Conservation (phyloP, 1,140 invertebrate species). For the Cryptotermes secundus region DNA sequence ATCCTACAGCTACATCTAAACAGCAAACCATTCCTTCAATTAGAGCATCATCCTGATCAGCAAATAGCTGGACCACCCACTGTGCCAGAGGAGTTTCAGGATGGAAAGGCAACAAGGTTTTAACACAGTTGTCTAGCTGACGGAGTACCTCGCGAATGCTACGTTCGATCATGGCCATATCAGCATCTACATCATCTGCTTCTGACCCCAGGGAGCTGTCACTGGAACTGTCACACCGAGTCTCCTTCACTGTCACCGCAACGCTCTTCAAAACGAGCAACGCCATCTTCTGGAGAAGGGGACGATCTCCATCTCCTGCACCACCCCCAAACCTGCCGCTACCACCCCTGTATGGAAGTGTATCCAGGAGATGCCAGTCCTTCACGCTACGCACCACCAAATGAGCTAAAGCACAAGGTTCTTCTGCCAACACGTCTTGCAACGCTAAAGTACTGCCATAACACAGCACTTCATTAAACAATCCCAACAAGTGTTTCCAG, state of each 20-base stretch:
- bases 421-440: constrained; percentile 81
- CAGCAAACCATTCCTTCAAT: constrained; percentile 92
- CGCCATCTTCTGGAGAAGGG: constrained; percentile 80
- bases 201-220: constrained; percentile 74
- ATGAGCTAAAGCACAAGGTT: constrained; percentile 82
- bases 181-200: constrained; percentile 80
- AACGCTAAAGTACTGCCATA: constrained; percentile 85
- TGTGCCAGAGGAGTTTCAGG: constrained; percentile 83
- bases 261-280: constrained; percentile 83
- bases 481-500: constrained; percentile 78
- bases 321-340: constrained; percentile 57
- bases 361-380: constrained; percentile 74
- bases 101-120: constrained; percentile 78
- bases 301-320: constrained; percentile 55
- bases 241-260: constrained; percentile 86
- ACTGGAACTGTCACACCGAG: constrained; percentile 75
- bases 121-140: constrained; percentile 79
- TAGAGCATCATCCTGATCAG: constrained; percentile 86
- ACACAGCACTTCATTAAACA: constrained; percentile 86
- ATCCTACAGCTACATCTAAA: constrained; percentile 79
- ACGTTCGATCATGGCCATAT: constrained; percentile 83
- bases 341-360: constrained; percentile 58
- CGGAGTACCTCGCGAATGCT: constrained; percentile 80
- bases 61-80: constrained; percentile 84
- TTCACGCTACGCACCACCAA: constrained; percentile 81